Conservation (phyloP, 2,797 vertebrate genomes). For the Gallirallus australis region DNA sequence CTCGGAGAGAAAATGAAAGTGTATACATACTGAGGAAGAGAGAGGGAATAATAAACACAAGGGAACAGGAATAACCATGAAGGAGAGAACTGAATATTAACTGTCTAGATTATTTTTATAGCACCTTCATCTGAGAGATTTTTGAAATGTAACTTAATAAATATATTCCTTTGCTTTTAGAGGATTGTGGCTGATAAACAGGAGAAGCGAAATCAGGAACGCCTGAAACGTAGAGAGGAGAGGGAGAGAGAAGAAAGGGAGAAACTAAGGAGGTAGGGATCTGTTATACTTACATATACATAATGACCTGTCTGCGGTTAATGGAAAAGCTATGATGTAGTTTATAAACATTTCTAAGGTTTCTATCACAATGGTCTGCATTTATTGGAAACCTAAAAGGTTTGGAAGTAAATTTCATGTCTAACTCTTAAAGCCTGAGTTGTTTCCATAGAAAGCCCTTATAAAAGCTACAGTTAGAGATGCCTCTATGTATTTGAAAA, state of each 20-base stretch:
- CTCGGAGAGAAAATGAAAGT: neutral
- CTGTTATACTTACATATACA: neutral
- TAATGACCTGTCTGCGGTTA: neutral
- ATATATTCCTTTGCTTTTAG: constrained; percentile 75
- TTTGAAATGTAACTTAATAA: neutral
- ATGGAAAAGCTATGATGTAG: neutral
- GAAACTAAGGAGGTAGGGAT: constrained; percentile 83
- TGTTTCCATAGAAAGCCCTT: neutral
- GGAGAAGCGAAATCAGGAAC: constrained; percentile 89
- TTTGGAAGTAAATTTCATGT: neutral
- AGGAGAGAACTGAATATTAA: constrained; percentile 8
- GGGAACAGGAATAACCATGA: neutral
- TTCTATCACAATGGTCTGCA: neutral
- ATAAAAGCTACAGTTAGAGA: neutral
- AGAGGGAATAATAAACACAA: constrained; percentile 1
- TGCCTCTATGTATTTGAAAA: neutral
- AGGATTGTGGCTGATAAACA: constrained; percentile 96
- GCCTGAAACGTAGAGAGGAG: constrained; percentile 87
- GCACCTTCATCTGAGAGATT: neutral
- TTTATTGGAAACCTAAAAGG: neutral
- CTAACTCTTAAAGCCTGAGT: neutral
- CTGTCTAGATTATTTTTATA: constrained; percentile 13
- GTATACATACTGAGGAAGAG: constrained; percentile 30
- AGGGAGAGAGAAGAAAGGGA: constrained; percentile 87
- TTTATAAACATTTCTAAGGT: neutral